Evolutionary conservation across 2,797 vertebrate species (phyloP), one percentile per base, ranked within the genome.

Genomic region (Geotrypetes seraphini): DNA sequence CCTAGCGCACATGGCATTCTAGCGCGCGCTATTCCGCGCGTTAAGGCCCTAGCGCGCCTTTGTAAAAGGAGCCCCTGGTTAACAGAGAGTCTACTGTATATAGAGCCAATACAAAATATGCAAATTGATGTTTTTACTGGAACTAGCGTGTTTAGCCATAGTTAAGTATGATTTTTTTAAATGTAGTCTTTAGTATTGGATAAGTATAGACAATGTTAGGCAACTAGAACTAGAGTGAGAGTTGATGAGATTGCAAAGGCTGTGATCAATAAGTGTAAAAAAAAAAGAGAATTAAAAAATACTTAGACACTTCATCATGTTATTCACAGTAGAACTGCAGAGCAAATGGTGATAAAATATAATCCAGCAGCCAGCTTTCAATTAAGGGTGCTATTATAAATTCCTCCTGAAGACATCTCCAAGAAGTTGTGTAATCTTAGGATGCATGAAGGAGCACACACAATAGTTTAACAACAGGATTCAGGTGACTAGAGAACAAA

Each of bases 401-500:
- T 63, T 70, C 50, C 57, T 65, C 60, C 68, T 67, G 58, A 70
- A 78, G 66, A 67, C 65, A 53, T 72, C 55, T 73, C 68, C 58
- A 28, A 70, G 61, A 85, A 79, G 71, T 60, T 68, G 55, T 47
- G 50, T 72, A 73, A 58, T 69, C 58, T 69, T 58, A 34, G 31
- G 55, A 73, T 62, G 77, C 72, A 74, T 80, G 79, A 81, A 41
- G 63, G 69, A 81, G 63, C 39, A 21, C 57, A 60, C 79, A 87
- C 76, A 86, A 81, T 80, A 68, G 69, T 70, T 85, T 78, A 84
- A 87, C 86, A 91, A 75, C 63, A 66, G 66, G 50, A 53, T 58
- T 81, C 53, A 63, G 65, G 65, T 74, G 81, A 88, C 72, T 85
- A 83, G 85, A 88, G 83, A 90, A 83, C 78, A 89, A 83, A 89